Evolutionary conservation across 2,113 vertebrate genomes (phyloP), one percentile per base, ranked within the genome.

Genomic region (Cheilinus undulatus): DNA sequence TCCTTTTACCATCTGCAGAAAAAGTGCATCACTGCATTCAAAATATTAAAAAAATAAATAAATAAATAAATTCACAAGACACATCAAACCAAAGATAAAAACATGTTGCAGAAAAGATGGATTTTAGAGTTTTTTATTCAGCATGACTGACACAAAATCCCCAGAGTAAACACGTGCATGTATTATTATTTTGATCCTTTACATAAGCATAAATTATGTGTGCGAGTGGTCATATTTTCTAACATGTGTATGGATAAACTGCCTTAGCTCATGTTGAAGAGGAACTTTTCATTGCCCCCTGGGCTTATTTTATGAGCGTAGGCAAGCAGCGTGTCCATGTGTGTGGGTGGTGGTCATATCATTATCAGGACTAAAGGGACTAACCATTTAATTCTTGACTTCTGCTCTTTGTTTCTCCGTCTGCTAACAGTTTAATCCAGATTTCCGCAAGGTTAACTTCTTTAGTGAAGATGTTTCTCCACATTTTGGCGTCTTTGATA

Each of bases 351-450:
- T 52, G 80, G 59, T 69, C 57, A 72, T 54, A 46, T 68, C 67
- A 30, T 73, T 26, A 19, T 72, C 17, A 43, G 32, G 3, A 84
- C 60, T 78, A 68, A 17, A 71, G 78, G 72, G 73, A 80, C 38
- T 84, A 83, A 76, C 66, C 73, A 82, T 83, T 66, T 5, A 60
- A 61, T 60, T 48, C 36, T 80, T 76, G n/a, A 66, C 38, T 52
- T 49, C 56, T 69, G 50, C 76, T 82, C 77, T 79, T 66, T 75
- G 73, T 48, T 56, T 77, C 34, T 57, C 19, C 50, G 66, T 34
- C 46, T 66, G 45, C 51, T 68, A 43, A 57, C 53, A 42, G 54
- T 84, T 79, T 77, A 69, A 83, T 87, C 15, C 64, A 65, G 13
- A 76, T 66, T 79, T 65, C 75, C 38, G 0, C 27, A 63, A 75